A percentile compares a stretch with the other conserved stretches of the same genome.
Conservation (phyloP, 2,113 vertebrate species). For the Grallaria varia region DNA sequence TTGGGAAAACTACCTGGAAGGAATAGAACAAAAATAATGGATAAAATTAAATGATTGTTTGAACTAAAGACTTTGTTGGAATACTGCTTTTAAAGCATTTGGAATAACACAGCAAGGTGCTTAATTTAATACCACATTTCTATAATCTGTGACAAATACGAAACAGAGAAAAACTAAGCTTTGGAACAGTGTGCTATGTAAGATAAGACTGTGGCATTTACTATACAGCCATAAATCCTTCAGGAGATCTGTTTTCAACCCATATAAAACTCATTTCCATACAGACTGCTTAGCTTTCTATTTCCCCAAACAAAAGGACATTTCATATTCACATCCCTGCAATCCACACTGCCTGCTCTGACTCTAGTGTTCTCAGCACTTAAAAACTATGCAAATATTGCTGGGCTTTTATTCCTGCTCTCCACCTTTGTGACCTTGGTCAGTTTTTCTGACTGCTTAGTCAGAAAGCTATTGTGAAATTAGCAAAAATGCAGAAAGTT, state of each 20-base stretch:
- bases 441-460: slow-evolving; percentile 30
- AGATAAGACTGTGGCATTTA: slow-evolving; percentile 80
- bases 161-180: slow-evolving; percentile 50
- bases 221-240: slow-evolving; percentile 75
- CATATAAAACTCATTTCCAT: slow-evolving; percentile 81
- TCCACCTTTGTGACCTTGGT: slow-evolving; percentile 49
- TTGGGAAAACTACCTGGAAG: slow-evolving; percentile 91
- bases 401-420: slow-evolving; percentile 26
- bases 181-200: slow-evolving; percentile 64
- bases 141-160: slow-evolving; percentile 64
- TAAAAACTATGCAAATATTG: slow-evolving; percentile 46
- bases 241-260: slow-evolving; percentile 72
- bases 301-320: slow-evolving; percentile 77
- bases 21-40: neutral
- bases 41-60: slow-evolving; percentile 4
- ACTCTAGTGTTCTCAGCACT: slow-evolving; percentile 48
- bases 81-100: slow-evolving; percentile 5
- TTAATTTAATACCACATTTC: slow-evolving; percentile 68
- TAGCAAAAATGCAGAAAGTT: slow-evolving; percentile 13
- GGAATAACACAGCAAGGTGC: slow-evolving; percentile 24
- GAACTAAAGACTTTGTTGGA: neutral
- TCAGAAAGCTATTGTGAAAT: slow-evolving; percentile 45
- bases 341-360: slow-evolving; percentile 48
- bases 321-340: slow-evolving; percentile 67
- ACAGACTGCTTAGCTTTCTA: slow-evolving; percentile 75